These are phyloP conservation scores for Aphidius ervi DNA, from an alignment of 1,140 invertebrate species.

Conservation along the genomic window DNA sequence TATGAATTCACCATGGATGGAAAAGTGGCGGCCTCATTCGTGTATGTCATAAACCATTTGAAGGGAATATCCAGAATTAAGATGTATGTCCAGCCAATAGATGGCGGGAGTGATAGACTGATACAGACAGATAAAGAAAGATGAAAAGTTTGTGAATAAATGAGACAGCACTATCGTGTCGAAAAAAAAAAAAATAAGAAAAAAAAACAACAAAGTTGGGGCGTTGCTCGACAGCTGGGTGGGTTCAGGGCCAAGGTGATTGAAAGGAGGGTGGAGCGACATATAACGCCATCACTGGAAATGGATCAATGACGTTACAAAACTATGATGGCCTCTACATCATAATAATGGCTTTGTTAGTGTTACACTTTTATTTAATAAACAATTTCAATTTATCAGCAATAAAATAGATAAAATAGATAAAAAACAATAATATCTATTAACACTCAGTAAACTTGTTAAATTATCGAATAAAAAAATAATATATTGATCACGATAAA, in stretches of 20 bases:
- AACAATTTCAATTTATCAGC: neutral
- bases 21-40: conserved; percentile 42
- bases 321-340: conserved; percentile 51
- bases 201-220: conserved; percentile 51
- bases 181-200: neutral
- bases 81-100: conserved; percentile 38
- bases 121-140: conserved; percentile 33
- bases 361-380: conserved; percentile 35
- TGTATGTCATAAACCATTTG: conserved; percentile 33
- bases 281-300: conserved; percentile 53
- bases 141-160: conserved; percentile 16
- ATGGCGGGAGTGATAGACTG: conserved; percentile 49
- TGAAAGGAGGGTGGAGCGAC: conserved; percentile 56
- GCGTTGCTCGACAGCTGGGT: conserved; percentile 54
- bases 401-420: neutral
- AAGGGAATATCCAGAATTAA: conserved; percentile 32
- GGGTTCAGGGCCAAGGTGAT: conserved; percentile 54
- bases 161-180: neutral
- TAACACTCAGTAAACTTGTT: neutral
- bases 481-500: no score
- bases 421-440: neutral
- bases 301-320: conserved; percentile 49
- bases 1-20: conserved; percentile 13
- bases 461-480: no score
- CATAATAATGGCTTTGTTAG: conserved; percentile 48